phyloP scores from a whole-genome alignment of 2,797 vertebrate species.

The Amniataba percoides region DNA sequence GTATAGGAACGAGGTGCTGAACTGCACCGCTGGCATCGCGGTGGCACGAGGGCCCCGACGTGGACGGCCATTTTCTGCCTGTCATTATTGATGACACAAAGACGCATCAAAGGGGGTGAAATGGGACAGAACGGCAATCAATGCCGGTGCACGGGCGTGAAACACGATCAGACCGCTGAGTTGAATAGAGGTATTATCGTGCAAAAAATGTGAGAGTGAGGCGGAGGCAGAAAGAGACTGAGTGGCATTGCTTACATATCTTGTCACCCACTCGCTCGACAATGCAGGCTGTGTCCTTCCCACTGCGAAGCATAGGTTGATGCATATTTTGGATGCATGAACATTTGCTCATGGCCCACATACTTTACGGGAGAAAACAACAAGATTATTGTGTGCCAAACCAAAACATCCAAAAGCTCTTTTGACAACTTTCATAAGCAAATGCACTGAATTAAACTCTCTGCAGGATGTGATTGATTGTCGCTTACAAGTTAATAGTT shows the following conservation, averaged over 20 bases:
- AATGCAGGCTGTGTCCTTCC: constrained; percentile 59
- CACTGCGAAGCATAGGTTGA: constrained; percentile 38
- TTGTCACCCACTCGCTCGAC: constrained; percentile 73
- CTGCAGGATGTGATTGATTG: not conserved
- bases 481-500: not conserved
- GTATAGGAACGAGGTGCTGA: constrained; percentile 22
- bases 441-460: not conserved
- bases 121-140: constrained; percentile 62
- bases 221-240: constrained; percentile 46
- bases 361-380: constrained; percentile 25
- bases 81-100: constrained; percentile 71
- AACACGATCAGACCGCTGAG: constrained; percentile 72
- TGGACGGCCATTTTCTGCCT: constrained; percentile 61
- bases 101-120: constrained; percentile 62
- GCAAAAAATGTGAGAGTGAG: constrained; percentile 55
- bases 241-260: constrained; percentile 75
- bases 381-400: constrained; percentile 30
- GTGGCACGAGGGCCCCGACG: constrained; percentile 42
- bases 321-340: constrained; percentile 63
- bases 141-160: constrained; percentile 70
- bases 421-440: not conserved
- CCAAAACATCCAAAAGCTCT: constrained; percentile 7
- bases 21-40: constrained; percentile 32
- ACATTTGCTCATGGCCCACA: constrained; percentile 61
- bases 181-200: constrained; percentile 73